phyloP scores from a whole-genome alignment of 2,113 vertebrate species.

The Odocoileus virginianus region DNA sequence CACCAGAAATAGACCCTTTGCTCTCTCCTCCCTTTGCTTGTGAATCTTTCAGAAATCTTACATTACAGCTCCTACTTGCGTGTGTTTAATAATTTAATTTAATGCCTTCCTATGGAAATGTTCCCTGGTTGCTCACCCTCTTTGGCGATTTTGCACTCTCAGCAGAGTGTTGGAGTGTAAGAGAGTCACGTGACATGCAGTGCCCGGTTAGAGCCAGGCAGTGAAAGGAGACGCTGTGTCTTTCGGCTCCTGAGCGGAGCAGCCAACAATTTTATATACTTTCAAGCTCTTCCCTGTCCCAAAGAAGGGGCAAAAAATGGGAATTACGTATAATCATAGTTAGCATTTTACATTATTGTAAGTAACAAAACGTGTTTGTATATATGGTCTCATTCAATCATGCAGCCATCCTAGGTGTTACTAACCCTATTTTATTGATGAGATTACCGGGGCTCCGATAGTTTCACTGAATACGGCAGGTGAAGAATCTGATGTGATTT shows the following conservation, averaged over 20 bases:
- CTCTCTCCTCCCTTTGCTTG: constrained; percentile 33
- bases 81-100: constrained; percentile 62
- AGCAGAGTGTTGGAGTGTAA: constrained; percentile 16
- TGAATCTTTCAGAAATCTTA: constrained; percentile 50
- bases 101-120: constrained; percentile 12
- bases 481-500: background rate
- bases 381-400: background rate
- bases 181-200: background rate
- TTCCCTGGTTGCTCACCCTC: constrained; percentile 25
- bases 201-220: background rate
- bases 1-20: constrained; percentile 43
- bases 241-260: background rate
- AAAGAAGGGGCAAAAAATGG: background rate
- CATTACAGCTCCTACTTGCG: background rate
- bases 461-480: background rate
- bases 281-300: background rate
- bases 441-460: background rate
- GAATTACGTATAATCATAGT: background rate
- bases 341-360: background rate
- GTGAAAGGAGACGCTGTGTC: background rate
- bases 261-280: background rate
- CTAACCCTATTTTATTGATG: background rate
- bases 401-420: background rate
- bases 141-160: constrained; percentile 9
- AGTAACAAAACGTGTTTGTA: background rate